These are phyloP conservation scores for Drosophila parabipectinata DNA, from an alignment of 1,140 invertebrate genomes.

Conservation along the genomic window DNA sequence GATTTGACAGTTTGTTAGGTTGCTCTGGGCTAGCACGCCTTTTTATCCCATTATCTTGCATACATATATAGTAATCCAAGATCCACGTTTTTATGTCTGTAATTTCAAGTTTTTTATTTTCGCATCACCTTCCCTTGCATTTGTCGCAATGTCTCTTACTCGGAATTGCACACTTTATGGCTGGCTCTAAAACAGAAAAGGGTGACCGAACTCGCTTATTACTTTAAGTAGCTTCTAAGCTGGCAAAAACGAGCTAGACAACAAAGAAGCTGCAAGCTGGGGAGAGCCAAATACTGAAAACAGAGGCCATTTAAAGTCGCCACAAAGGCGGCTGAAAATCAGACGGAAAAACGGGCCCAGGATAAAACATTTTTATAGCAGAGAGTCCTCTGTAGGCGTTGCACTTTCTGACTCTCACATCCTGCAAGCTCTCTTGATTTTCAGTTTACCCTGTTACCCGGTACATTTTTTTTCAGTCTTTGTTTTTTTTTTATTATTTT, in stretches of 20 bases:
- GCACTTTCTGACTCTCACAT: slow-evolving; percentile 4
- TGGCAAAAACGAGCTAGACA: slow-evolving; percentile 26
- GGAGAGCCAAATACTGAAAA: not conserved
- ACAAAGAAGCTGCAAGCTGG: slow-evolving; percentile 32
- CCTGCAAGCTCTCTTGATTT: slow-evolving; percentile 1
- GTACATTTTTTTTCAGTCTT: slow-evolving; percentile 30
- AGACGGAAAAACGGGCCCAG: slow-evolving; percentile 27
- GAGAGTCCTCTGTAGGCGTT: slow-evolving; percentile 18
- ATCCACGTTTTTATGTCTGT: slow-evolving; percentile 22
- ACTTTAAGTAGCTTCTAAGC: slow-evolving; percentile 39
- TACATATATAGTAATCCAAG: not conserved
- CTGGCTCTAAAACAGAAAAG: slow-evolving; percentile 41
- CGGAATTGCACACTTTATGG: slow-evolving; percentile 30
- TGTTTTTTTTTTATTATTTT: not conserved
- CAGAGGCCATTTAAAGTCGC: slow-evolving; percentile 55
- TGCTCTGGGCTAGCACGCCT: slow-evolving; percentile 2
- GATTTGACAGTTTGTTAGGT: slow-evolving; percentile 61
- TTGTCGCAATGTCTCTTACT: slow-evolving; percentile 19
- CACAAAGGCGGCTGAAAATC: slow-evolving; percentile 42
- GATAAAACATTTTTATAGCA: slow-evolving; percentile 59
- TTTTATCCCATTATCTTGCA: slow-evolving; percentile 3
- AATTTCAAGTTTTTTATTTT: slow-evolving; percentile 36
- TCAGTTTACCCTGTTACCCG: slow-evolving; percentile 53
- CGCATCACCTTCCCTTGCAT: slow-evolving; percentile 5
- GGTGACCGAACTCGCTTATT: slow-evolving; percentile 25